phyloP scores from a whole-genome alignment of 1,140 invertebrate species.

The Mercenaria mercenaria region DNA sequence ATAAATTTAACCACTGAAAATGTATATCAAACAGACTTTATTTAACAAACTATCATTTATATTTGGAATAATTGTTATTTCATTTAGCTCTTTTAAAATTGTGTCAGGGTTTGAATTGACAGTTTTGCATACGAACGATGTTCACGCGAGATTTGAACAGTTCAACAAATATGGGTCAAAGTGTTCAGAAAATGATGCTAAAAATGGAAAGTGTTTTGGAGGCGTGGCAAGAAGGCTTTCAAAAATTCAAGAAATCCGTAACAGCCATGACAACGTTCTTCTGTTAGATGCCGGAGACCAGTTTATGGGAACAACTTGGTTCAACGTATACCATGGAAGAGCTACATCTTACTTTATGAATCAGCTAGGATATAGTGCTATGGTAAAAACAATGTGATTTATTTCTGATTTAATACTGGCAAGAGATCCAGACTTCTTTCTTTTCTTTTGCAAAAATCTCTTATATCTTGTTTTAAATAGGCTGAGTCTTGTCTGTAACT shows the following conservation, averaged over 20 bases:
- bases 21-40: too few species aligned
- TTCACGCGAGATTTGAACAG: conserved; percentile 94
- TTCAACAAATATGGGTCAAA: conserved; percentile 89
- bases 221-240: conserved; percentile 90
- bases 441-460: neutral
- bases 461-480: neutral
- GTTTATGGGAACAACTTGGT: conserved; percentile 95
- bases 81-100: too few species aligned
- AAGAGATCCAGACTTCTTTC: neutral
- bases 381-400: too few species aligned
- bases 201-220: conserved; percentile 91
- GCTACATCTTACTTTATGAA: conserved; percentile 93
- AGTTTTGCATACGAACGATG: conserved; percentile 96
- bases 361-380: conserved; percentile 91
- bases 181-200: conserved; percentile 87
- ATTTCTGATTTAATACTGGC: neutral
- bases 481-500: too few species aligned
- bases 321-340: conserved; percentile 92
- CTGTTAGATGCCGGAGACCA: conserved; percentile 96
- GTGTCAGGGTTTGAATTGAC: conserved; percentile 86
- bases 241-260: conserved; percentile 86
- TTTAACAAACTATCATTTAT: too few species aligned
- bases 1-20: too few species aligned
- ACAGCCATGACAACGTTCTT: conserved; percentile 87
- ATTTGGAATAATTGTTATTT: too few species aligned